Base-by-base conservation (phyloP, 2,888 invertebrate genomes). In the Eupithecia abbreviata region DNA sequence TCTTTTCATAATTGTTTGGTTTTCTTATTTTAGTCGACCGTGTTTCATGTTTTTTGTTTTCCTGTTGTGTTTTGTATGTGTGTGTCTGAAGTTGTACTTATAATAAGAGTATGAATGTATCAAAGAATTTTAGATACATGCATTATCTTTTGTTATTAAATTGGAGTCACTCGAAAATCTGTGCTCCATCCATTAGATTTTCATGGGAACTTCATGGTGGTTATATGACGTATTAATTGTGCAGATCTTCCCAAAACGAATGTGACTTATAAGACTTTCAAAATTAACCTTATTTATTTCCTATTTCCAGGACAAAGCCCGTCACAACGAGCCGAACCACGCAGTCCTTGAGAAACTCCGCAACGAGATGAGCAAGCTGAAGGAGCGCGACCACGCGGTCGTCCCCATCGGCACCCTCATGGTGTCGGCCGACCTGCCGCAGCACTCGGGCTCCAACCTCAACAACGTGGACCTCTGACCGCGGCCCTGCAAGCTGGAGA, bases 321-420 rank as follows among this genome's bases (percentile, higher is more conserved):
- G 97, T 0, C 96, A 97, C 70, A 98, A 98, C 95, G 97, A 98
- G 84, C 99, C 99, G 43, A 99, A 99, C 93, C 97, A 97, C 92
- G 98, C 98, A 0, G 98, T 99, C 83, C 95, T 99, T 43, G 96
- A 97, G 78, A 99, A 99, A 86, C 95, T 99, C 41, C 96, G 97
- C 76, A 91, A 96, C 77, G 99, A 99, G 93, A 98, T 99, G 97
- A 88, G 92, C 0, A 97, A 97, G 88, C 90, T 98, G 65, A 93
- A 96, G 15, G 97, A 97, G 73, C 95, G 97, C 77, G 96, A 96
- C 82, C 94, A 90, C 84, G 95, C 96, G 0, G 94, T 96, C 6
- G 95, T 95, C 65, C 96, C 97, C 0, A 96, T 96, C 73, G 97
- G 97, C 0, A 93, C 92, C 0, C 77, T 95, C 47, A 77, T 93